phyloP scores from a whole-genome alignment of 2,113 vertebrate species.

The Coptodon bakossiorum region DNA sequence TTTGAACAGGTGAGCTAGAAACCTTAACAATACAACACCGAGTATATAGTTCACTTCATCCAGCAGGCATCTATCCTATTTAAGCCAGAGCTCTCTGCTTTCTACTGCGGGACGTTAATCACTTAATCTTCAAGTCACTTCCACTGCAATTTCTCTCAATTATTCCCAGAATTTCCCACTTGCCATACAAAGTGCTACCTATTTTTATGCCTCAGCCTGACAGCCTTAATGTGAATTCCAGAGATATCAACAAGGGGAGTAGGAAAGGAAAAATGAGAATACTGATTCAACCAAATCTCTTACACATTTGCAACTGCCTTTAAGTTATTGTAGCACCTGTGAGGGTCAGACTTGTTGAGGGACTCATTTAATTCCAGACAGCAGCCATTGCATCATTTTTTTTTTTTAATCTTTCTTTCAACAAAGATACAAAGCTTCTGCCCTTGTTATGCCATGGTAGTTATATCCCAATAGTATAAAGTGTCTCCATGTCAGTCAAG shows the following conservation, averaged over 20 bases:
- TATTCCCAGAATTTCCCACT: constrained; percentile 50
- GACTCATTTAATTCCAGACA: constrained; percentile 45
- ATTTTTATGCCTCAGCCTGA: constrained; percentile 34
- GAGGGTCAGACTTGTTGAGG: constrained; percentile 40
- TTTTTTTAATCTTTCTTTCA: neutral
- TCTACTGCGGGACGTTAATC: constrained; percentile 43
- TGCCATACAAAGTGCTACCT: constrained; percentile 29
- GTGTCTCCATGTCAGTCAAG: neutral
- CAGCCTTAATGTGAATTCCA: constrained; percentile 44
- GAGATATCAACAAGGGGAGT: constrained; percentile 49
- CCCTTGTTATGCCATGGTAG: constrained; percentile 13
- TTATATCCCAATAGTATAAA: constrained; percentile 30
- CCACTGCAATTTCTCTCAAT: constrained; percentile 49
- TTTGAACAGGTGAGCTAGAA: constrained; percentile 50
- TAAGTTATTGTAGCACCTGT: constrained; percentile 43
- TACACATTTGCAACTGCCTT: constrained; percentile 52
- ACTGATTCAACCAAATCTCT: constrained; percentile 63
- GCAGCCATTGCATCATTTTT: constrained; percentile 36
- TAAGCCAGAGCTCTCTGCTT: constrained; percentile 29
- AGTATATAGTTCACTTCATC: constrained; percentile 22
- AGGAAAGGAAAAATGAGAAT: constrained; percentile 20
- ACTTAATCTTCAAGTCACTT: constrained; percentile 59
- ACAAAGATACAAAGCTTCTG: neutral
- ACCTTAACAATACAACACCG: constrained; percentile 20
- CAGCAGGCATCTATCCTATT: constrained; percentile 43